These are phyloP conservation scores for Dipodomys merriami DNA, from an alignment of 2,113 vertebrate species.

Conservation along the genomic window DNA sequence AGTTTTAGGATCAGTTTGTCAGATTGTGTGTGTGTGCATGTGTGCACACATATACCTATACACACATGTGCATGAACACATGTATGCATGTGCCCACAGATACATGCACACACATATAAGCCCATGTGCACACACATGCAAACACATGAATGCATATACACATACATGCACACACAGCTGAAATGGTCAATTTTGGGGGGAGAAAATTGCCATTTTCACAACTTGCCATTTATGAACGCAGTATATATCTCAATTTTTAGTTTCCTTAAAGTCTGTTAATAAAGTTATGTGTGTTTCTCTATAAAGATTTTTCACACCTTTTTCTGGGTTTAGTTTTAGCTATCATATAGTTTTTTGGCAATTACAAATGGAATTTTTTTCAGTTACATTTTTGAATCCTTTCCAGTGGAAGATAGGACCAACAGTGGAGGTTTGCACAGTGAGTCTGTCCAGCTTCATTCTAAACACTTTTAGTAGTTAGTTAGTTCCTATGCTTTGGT, in stretches of 20 bases:
- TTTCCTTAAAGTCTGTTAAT: not conserved
- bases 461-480: no score
- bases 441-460: no score
- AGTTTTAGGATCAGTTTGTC: not conserved
- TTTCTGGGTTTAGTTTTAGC: not conserved
- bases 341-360: not conserved
- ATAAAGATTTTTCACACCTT: not conserved
- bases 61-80: no score
- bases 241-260: not conserved
- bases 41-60: no score
- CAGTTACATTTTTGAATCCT: conserved; percentile 11
- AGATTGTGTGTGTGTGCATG: no score
- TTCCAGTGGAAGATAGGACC: not conserved
- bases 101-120: no score
- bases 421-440: no score
- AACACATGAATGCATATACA: no score
- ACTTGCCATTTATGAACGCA: not conserved
- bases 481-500: not conserved
- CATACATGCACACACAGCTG: no score
- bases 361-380: not conserved
- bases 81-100: no score
- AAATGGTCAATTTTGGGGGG: not conserved
- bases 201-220: not conserved
- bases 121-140: no score
- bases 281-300: not conserved